Percentiles rank a stretch among this genome's conserved stretches.
These are phyloP conservation scores for Hirudo medicinalis DNA, from an alignment of 1,140 invertebrate genomes.

Conservation along the genomic window DNA sequence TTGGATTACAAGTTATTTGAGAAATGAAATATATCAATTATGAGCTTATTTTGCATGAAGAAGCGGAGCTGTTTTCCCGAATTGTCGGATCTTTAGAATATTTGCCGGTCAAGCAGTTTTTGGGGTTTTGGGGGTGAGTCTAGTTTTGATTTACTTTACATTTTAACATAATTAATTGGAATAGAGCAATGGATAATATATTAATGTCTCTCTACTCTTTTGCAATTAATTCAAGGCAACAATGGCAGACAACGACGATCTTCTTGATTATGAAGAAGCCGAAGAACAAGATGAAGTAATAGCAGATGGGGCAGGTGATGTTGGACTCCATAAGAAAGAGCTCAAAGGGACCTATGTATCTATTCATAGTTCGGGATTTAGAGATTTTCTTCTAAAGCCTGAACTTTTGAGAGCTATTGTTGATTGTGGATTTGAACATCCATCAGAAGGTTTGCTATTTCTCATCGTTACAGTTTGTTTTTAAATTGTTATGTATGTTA, in stretches of 20 bases:
- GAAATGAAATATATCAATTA: no score
- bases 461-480: background rate
- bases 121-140: no score
- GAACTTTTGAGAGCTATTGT: conserved; percentile 94
- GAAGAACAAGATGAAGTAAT: conserved; percentile 34
- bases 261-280: conserved; percentile 43
- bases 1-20: no score
- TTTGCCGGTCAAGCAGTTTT: no score
- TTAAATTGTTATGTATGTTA: background rate
- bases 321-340: conserved; percentile 35
- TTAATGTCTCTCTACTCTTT: no score
- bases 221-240: background rate
- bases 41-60: no score
- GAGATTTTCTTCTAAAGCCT: conserved; percentile 80
- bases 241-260: conserved; percentile 34
- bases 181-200: no score
- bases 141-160: no score
- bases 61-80: no score
- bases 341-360: conserved; percentile 71
- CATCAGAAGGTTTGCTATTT: conserved; percentile 72
- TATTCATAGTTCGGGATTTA: conserved; percentile 79
- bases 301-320: conserved; percentile 34
- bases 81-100: no score
- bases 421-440: conserved; percentile 99
- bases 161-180: no score